A percentile compares a stretch with the other conserved stretches of the same genome.
Evolutionary conservation across 2,888 invertebrate genomes (phyloP).

Genomic region (Dasysyrphus albostriatus): DNA sequence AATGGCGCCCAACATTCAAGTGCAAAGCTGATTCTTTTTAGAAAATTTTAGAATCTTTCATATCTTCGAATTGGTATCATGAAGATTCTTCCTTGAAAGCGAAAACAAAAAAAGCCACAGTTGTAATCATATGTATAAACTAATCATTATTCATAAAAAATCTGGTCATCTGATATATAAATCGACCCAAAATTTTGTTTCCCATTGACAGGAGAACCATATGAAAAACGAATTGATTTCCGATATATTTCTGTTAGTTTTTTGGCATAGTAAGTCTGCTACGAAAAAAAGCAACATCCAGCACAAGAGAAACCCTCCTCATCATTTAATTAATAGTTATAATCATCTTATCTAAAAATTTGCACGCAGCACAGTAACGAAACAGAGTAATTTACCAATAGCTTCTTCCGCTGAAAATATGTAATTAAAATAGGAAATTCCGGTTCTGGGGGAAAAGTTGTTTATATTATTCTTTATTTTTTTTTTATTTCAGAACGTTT

Average conservation of each 20-base stretch:
- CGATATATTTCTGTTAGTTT: neutral
- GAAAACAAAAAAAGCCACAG: too few relatives aligned
- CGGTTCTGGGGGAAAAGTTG: slow-evolving; percentile 19
- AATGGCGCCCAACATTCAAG: too few relatives aligned
- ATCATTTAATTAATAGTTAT: slow-evolving; percentile 24
- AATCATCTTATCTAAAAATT: slow-evolving; percentile 54
- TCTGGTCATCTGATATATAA: neutral
- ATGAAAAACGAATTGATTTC: neutral
- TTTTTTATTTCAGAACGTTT: too few relatives aligned
- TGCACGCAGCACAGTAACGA: slow-evolving; percentile 56
- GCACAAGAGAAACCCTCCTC: neutral
- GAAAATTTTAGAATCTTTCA: too few relatives aligned
- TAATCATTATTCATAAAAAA: slow-evolving; percentile 3
- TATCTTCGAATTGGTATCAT: too few relatives aligned
- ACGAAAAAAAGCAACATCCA: neutral
- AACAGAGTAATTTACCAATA: slow-evolving; percentile 49
- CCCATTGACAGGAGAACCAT: neutral
- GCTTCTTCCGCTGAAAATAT: slow-evolving; percentile 61
- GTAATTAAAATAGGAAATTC: slow-evolving; percentile 71
- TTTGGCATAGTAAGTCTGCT: neutral
- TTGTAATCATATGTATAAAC: too few relatives aligned
- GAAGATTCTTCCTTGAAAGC: too few relatives aligned
- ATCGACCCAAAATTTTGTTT: neutral
- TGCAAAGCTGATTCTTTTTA: too few relatives aligned
- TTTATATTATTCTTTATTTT: too few relatives aligned